Percentiles rank a stretch among this genome's conserved stretches.
Evolutionary conservation across 2,113 vertebrate genomes (phyloP).

Genomic region (Talpa occidentalis): DNA sequence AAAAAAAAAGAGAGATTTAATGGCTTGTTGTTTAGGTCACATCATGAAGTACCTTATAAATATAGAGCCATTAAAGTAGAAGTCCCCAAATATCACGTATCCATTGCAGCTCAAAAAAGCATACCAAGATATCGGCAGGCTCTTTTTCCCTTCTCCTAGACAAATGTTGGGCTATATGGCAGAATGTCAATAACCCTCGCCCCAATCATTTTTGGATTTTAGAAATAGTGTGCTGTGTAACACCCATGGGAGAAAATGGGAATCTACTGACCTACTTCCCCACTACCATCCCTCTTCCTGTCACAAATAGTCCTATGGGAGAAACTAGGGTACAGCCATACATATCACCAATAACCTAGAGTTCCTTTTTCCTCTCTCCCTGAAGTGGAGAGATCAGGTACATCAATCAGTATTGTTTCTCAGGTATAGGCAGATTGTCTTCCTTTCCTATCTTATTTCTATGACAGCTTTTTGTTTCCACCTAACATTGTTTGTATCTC

Average conservation of each 20-base stretch:
- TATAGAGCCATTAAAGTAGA: slow-evolving; percentile 31
- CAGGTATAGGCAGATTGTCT: not conserved
- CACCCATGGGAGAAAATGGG: slow-evolving; percentile 24
- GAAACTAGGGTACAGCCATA: not conserved
- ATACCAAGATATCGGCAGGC: not conserved
- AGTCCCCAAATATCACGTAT: slow-evolving; percentile 47
- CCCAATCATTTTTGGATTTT: slow-evolving; percentile 47
- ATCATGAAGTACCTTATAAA: slow-evolving; percentile 27
- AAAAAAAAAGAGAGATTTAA: not conserved
- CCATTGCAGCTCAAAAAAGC: slow-evolving; percentile 32
- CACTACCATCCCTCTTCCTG: not conserved
- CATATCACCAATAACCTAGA: not conserved
- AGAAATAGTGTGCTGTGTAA: slow-evolving; percentile 12
- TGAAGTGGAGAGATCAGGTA: not conserved
- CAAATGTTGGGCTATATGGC: slow-evolving; percentile 5
- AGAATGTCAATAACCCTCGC: slow-evolving; percentile 3
- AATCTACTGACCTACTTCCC: slow-evolving; percentile 29
- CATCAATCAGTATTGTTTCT: slow-evolving; percentile 33
- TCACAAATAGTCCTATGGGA: not conserved
- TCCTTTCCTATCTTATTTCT: slow-evolving; percentile 31
- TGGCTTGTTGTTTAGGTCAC: slow-evolving; percentile 23
- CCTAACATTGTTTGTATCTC: not conserved
- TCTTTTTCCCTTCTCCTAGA: not conserved
- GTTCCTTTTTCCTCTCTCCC: not conserved
- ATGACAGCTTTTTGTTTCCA: not conserved